These are phyloP conservation scores for Zootermopsis nevadensis DNA, from an alignment of 2,888 invertebrate genomes.

Conservation along the genomic window DNA sequence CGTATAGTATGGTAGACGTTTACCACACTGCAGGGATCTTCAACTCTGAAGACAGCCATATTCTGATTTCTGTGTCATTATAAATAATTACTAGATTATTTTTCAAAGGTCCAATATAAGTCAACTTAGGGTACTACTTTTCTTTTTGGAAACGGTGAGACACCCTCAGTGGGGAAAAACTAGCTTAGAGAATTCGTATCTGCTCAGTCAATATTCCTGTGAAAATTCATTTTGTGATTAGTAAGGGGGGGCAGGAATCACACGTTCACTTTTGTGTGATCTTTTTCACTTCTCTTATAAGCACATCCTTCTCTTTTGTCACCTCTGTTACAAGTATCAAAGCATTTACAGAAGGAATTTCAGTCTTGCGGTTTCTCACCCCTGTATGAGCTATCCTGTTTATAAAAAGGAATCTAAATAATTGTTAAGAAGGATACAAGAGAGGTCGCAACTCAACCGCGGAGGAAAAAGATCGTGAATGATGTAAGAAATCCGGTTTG, in stretches of 20 bases:
- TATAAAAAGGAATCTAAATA: neutral
- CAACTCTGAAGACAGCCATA: too few species aligned
- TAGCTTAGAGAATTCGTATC: neutral
- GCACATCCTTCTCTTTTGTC: too few species aligned
- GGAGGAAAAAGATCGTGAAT: neutral
- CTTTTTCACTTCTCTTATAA: neutral
- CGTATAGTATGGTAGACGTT: too few species aligned
- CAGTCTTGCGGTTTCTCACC: neutral
- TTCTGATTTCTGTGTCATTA: too few species aligned
- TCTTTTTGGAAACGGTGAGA: too few species aligned
- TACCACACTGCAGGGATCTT: too few species aligned
- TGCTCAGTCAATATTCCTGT: neutral
- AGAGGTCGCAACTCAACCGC: neutral
- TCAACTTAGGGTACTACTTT: too few species aligned
- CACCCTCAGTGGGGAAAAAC: too few species aligned
- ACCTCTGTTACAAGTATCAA: neutral
- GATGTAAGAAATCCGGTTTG: conserved; percentile 7
- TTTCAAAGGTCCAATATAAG: too few species aligned
- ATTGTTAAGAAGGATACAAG: neutral
- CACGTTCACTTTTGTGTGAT: too few species aligned
- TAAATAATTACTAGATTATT: too few species aligned
- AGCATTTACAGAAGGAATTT: neutral
- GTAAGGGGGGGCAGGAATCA: neutral
- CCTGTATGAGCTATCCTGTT: neutral
- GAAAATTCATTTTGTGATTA: neutral